phyloP scores from a whole-genome alignment of 2,888 invertebrate genomes.

The Ormia ochracea region DNA sequence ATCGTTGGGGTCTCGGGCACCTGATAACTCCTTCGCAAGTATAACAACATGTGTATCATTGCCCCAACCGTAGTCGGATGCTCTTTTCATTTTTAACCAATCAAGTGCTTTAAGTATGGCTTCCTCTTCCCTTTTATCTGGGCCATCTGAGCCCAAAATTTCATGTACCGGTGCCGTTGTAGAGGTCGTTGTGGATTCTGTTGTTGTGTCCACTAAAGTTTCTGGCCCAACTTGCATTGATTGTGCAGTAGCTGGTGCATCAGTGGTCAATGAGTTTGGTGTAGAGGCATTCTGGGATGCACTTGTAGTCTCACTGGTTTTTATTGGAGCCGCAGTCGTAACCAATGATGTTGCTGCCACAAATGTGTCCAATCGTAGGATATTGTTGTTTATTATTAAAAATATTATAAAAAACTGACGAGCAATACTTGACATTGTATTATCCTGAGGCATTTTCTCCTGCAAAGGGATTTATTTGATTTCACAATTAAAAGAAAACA shows the following conservation, averaged over 20 bases:
- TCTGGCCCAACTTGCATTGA: conserved; percentile 41
- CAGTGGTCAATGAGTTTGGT: conserved; percentile 37
- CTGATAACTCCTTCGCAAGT: conserved; percentile 82
- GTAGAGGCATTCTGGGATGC: conserved; percentile 42
- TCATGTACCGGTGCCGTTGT: conserved; percentile 67
- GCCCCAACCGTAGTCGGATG: conserved; percentile 88
- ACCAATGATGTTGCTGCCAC: conserved; percentile 41
- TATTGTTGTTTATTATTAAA: conserved; percentile 36
- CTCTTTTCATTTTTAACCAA: conserved; percentile 85
- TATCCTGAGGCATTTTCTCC: conserved; percentile 64
- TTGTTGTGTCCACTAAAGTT: conserved; percentile 32
- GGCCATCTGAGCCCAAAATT: conserved; percentile 75
- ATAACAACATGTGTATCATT: conserved; percentile 90
- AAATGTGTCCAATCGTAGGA: conserved; percentile 12
- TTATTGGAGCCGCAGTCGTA: conserved; percentile 40
- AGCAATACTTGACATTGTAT: conserved; percentile 41
- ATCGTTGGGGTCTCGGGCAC: conserved; percentile 75
- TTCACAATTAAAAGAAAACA: too few species aligned
- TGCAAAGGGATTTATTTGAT: too few species aligned
- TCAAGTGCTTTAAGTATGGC: conserved; percentile 80
- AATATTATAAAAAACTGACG: conserved; percentile 52
- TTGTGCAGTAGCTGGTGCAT: conserved; percentile 36
- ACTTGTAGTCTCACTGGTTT: conserved; percentile 37
- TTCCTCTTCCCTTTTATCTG: conserved; percentile 75
- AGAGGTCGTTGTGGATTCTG: conserved; percentile 53